phyloP scores from a whole-genome alignment of 1,140 invertebrate species.

The Sinella curviseta region DNA sequence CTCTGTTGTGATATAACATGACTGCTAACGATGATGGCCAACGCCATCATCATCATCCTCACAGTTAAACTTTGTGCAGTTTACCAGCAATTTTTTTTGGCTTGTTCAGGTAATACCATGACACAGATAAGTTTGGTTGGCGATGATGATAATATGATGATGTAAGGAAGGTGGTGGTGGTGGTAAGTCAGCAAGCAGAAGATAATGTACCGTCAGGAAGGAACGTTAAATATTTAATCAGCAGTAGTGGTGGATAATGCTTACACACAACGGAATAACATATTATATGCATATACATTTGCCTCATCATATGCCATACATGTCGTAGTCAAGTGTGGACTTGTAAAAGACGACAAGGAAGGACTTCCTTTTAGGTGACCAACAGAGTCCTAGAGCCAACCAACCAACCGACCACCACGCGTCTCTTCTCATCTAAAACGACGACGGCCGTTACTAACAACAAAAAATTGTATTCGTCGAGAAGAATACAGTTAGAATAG shows the following conservation, averaged over 20 bases:
- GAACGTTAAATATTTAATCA: background rate
- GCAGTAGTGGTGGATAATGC: background rate
- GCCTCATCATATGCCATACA: too few relatives aligned
- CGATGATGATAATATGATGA: background rate
- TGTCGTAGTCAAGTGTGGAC: background rate
- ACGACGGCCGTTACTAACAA: background rate
- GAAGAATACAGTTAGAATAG: too few relatives aligned
- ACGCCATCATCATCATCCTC: background rate
- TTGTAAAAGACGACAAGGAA: background rate
- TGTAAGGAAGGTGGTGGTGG: background rate
- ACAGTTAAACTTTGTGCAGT: background rate
- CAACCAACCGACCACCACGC: background rate
- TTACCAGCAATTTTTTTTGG: background rate
- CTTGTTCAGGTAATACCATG: background rate
- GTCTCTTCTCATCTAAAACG: background rate
- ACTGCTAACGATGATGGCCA: background rate
- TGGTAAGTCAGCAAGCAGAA: background rate
- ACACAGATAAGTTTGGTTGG: background rate
- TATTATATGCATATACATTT: background rate
- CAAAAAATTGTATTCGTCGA: too few relatives aligned
- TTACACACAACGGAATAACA: background rate
- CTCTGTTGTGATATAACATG: too few relatives aligned
- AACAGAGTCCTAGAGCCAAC: background rate
- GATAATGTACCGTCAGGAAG: background rate
- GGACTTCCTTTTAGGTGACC: background rate